Base-by-base conservation (phyloP, 2,797 vertebrate species). In the Sebastes taczanowskii region DNA sequence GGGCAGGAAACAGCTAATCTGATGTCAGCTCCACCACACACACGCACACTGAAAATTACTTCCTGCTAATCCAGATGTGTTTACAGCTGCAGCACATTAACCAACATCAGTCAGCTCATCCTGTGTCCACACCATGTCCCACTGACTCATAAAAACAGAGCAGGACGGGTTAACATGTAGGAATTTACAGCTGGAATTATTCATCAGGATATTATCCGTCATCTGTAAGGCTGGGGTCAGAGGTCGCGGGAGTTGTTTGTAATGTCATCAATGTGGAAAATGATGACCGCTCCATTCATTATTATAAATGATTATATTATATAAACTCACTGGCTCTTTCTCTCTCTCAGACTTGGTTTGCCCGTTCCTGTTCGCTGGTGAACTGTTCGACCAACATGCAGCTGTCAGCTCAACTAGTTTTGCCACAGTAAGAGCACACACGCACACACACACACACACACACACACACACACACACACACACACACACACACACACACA, bases 371-470 rank as follows among this genome's bases (percentile, higher is more conserved):
- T 88, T 95, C 89, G 60, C 93, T 95, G 86, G 92, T 93, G 86
- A 97, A 98, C 90, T 99, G 98, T 88, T 98, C 97, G 0, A 97
- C 97, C 60, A 96, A 99, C 93, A 93, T 99, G 87, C 97, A 97
- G 81, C 90, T 99, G 81, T 96, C 96, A 81, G 97, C 96, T 80
- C 94, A 94, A 85, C 90, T 98, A 56, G 93, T 91, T 80, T 96
- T 98, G 91, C 96, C 95, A 38, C 95, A 96, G 98, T 99, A 97
- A 97, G 97, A 96, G 52, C 60, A 75, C 22, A 67, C 32, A 58
- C 42, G 64, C 53, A 67, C 53, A 71, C 34, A 74, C 60, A 82
- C 56, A 58, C 56, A 29, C 56, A 59, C 56, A 29, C 56, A 59
- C 25, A 29, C 56, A 10, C n/a, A n/a, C n/a, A n/a, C 60, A 79